These are phyloP conservation scores for Sylvia borin DNA, from an alignment of 2,797 vertebrate species.

Conservation along the genomic window DNA sequence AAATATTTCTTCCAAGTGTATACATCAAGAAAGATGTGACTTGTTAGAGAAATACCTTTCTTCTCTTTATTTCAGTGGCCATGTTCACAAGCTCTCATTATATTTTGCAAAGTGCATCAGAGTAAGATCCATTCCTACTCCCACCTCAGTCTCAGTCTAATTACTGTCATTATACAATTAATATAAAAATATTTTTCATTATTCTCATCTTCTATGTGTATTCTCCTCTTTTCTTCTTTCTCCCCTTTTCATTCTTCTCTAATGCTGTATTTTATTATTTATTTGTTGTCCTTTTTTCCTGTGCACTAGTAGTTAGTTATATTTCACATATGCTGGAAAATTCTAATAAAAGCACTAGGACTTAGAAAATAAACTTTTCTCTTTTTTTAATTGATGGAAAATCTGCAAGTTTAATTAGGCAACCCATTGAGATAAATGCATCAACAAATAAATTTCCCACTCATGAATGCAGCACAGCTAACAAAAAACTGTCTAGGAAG, in stretches of 20 bases:
- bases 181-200: background rate
- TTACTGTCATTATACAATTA: background rate
- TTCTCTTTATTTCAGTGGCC: background rate
- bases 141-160: background rate
- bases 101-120: background rate
- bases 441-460: conserved; percentile 56
- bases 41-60: background rate
- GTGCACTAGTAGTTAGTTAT: background rate
- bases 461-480: conserved; percentile 20
- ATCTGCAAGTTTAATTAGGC: conserved; percentile 67
- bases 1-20: background rate
- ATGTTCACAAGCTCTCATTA: background rate
- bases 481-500: conserved; percentile 3
- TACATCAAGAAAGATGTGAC: background rate
- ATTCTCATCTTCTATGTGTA: background rate
- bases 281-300: background rate
- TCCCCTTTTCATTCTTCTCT: background rate
- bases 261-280: background rate
- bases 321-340: conserved; percentile 53
- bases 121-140: background rate
- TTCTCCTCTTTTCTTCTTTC: background rate
- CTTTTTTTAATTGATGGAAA: conserved; percentile 36
- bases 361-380: conserved; percentile 24
- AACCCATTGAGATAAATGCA: conserved; percentile 56
- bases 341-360: conserved; percentile 49